These are phyloP conservation scores for Rana temporaria DNA, from an alignment of 2,113 vertebrate genomes.

Conservation along the genomic window DNA sequence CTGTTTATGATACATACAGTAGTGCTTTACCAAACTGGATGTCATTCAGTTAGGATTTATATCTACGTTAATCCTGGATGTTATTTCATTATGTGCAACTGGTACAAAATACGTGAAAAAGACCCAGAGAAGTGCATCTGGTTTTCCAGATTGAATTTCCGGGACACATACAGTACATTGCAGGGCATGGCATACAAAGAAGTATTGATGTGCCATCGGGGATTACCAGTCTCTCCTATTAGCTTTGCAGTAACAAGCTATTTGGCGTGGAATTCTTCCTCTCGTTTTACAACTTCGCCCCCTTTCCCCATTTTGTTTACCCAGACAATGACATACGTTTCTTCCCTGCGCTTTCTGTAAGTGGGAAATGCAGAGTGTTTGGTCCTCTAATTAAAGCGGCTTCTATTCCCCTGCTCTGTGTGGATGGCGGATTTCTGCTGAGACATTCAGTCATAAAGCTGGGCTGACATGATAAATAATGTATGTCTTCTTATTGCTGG, in stretches of 20 bases:
- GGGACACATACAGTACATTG: neutral
- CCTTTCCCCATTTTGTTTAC: conserved; percentile 13
- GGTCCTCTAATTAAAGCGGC: conserved; percentile 17
- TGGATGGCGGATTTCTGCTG: conserved; percentile 28
- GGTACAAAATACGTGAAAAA: too few relatives aligned
- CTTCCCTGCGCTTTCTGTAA: neutral
- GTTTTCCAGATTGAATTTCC: neutral
- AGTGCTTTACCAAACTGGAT: too few relatives aligned
- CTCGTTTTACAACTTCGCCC: conserved; percentile 22
- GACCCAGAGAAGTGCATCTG: neutral
- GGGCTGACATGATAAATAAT: conserved; percentile 43
- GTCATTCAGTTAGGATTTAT: too few relatives aligned
- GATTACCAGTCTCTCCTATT: conserved; percentile 13
- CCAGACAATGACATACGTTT: conserved; percentile 23
- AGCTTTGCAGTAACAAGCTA: neutral
- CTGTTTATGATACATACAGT: too few relatives aligned
- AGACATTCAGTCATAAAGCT: conserved; percentile 30
- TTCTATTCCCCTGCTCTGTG: conserved; percentile 6
- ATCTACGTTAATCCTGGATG: too few relatives aligned
- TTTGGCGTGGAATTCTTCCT: conserved; percentile 12
- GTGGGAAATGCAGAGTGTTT: neutral
- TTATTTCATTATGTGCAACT: too few relatives aligned
- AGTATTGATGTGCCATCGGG: conserved; percentile 4
- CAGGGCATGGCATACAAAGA: neutral
- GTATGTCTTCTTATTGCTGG: conserved; percentile 36